These are phyloP conservation scores for Idaea biselata DNA, from an alignment of 2,888 invertebrate genomes.

Conservation along the genomic window DNA sequence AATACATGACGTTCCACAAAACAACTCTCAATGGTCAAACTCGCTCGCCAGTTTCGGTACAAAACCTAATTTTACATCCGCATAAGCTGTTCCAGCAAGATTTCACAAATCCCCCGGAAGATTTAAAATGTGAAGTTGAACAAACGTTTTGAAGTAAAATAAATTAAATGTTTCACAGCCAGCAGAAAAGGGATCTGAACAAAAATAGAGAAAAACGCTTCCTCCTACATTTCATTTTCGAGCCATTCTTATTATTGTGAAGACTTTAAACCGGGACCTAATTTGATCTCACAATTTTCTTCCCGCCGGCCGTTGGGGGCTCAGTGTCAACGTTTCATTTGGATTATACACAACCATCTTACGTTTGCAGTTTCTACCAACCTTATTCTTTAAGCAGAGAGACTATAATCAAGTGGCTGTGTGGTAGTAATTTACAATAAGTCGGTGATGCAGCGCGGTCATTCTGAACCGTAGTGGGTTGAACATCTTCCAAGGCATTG, in stretches of 20 bases:
- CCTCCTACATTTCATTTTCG: slow-evolving; percentile 50
- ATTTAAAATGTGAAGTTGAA: slow-evolving; percentile 11
- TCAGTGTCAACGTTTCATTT: slow-evolving; percentile 74
- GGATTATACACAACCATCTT: slow-evolving; percentile 58
- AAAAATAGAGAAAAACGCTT: slow-evolving; percentile 31
- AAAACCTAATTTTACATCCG: neutral
- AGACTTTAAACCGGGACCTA: slow-evolving; percentile 62
- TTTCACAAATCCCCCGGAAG: neutral
- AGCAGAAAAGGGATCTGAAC: slow-evolving; percentile 14
- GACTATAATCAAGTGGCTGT: slow-evolving; percentile 24
- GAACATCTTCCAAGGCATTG: slow-evolving; percentile 65
- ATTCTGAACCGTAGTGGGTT: slow-evolving; percentile 58
- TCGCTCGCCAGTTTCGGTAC: neutral
- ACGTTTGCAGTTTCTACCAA: slow-evolving; percentile 20
- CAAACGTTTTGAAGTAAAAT: slow-evolving; percentile 17
- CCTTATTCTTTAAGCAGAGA: slow-evolving; percentile 28
- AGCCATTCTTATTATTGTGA: slow-evolving; percentile 61
- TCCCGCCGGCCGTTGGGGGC: slow-evolving; percentile 56
- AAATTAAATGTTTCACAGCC: slow-evolving; percentile 28
- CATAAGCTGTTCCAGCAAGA: slow-evolving; percentile 3
- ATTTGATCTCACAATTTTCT: slow-evolving; percentile 75
- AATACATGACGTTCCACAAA: neutral
- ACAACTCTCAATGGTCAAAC: neutral
- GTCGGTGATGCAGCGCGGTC: slow-evolving; percentile 58
- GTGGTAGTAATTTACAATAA: slow-evolving; percentile 32